These are phyloP conservation scores for Drosophila prolongata DNA, from an alignment of 2,888 invertebrate genomes.

Conservation along the genomic window DNA sequence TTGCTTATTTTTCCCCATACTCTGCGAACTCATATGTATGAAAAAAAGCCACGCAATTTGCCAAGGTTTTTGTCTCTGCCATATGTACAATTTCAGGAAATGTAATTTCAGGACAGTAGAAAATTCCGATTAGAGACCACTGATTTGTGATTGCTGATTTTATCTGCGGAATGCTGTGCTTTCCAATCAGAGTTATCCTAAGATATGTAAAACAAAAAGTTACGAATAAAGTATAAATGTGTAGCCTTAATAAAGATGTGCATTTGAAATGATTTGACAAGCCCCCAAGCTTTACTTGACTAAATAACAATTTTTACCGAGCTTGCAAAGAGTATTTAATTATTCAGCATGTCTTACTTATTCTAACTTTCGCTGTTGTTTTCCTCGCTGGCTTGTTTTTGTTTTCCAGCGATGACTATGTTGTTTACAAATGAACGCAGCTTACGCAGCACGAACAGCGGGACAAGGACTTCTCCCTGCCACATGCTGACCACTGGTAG, in stretches of 20 bases:
- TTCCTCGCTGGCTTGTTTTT: conserved; percentile 35
- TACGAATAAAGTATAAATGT: too few relatives aligned
- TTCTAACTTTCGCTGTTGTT: neutral
- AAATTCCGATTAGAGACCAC: conserved; percentile 4
- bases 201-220: too few relatives aligned
- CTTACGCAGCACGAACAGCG: conserved; percentile 34
- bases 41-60: conserved; percentile 8
- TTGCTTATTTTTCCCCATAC: conserved; percentile 13
- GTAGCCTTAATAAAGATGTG: neutral
- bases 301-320: neutral
- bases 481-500: conserved; percentile 53
- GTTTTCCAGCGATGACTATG: conserved; percentile 47
- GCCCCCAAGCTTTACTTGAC: neutral
- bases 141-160: conserved; percentile 4
- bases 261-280: neutral
- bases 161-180: neutral
- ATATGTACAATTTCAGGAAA: conserved; percentile 4
- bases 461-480: conserved; percentile 24
- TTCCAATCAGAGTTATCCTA: too few relatives aligned
- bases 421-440: conserved; percentile 60
- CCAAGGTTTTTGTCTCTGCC: conserved; percentile 4
- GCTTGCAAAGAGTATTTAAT: conserved; percentile 13
- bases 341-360: conserved; percentile 2
- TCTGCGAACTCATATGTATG: neutral
- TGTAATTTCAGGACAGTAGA: neutral